Conservation (phyloP, 2,888 invertebrate genomes). For the Agrotis clavis region DNA sequence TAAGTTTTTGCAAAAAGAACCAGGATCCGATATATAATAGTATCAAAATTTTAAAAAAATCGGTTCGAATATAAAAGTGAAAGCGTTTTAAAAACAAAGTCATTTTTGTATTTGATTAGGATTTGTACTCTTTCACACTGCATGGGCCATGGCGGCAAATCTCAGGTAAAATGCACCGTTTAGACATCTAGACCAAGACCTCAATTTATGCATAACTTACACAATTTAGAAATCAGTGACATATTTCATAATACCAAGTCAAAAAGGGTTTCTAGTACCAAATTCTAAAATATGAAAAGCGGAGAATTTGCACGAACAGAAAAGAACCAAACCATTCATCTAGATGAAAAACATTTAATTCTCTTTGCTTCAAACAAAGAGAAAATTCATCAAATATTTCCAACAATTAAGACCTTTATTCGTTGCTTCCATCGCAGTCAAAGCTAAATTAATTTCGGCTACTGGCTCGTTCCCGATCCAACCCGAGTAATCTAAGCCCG, state of each 20-base stretch:
- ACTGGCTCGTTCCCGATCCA: constrained; percentile 56
- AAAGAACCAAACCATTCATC: neutral
- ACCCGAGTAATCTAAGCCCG: constrained; percentile 62
- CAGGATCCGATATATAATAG: too few species aligned
- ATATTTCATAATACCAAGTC: neutral
- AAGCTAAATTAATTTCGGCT: constrained; percentile 64
- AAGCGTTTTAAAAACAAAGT: too few species aligned
- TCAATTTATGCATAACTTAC: too few species aligned
- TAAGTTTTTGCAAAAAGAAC: too few species aligned
- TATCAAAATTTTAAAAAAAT: too few species aligned
- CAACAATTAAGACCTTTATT: constrained; percentile 58
- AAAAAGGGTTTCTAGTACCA: neutral
- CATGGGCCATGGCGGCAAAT: neutral
- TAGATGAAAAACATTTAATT: constrained; percentile 26
- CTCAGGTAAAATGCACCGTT: too few species aligned
- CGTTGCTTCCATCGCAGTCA: constrained; percentile 48
- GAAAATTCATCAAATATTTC: constrained; percentile 53
- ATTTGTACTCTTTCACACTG: neutral
- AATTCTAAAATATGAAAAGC: neutral
- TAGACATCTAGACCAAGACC: too few species aligned
- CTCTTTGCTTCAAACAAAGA: constrained; percentile 40
- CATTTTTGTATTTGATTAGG: too few species aligned
- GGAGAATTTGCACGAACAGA: neutral
- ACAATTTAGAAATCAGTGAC: too few species aligned
- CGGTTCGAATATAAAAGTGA: too few species aligned